Percentiles rank a stretch among this genome's conserved stretches.
These are phyloP conservation scores for Neotoma lepida DNA, from an alignment of 2,113 vertebrate species.

Conservation along the genomic window DNA sequence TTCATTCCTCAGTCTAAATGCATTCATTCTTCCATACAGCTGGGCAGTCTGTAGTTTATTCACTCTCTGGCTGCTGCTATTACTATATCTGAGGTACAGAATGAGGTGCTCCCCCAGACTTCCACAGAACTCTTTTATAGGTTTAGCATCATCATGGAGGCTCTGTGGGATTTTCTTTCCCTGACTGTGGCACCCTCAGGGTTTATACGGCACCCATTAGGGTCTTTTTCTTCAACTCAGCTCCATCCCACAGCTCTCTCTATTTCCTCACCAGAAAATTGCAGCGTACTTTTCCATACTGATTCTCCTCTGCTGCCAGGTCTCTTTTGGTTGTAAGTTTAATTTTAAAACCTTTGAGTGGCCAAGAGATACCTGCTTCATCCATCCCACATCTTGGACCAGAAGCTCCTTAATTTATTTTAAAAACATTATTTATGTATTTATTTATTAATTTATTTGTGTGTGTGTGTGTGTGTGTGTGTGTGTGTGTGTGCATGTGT, in stretches of 20 bases:
- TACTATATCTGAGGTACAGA: neutral
- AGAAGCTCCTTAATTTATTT: neutral
- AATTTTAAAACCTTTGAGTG: neutral
- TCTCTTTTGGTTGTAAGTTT: neutral
- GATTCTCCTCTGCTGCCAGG: neutral
- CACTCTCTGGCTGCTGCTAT: neutral
- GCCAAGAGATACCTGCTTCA: neutral
- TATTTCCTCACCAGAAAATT: neutral
- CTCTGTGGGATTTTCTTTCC: neutral
- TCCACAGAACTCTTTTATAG: neutral
- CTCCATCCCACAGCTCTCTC: neutral
- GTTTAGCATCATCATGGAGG: neutral
- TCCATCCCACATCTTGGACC: neutral
- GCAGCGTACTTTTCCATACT: neutral
- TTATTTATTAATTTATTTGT: neutral
- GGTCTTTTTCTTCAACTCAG: neutral
- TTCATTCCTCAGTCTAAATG: neutral
- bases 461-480: neutral
- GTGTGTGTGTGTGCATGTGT: neutral
- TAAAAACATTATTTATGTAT: neutral
- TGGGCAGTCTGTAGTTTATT: neutral
- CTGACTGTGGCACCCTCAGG: neutral
- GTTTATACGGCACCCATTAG: neutral
- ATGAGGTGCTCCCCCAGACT: neutral
- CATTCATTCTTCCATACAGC: neutral